Conservation (phyloP, 2,113 vertebrate species). For the Hippocampus guttulatus region DNA sequence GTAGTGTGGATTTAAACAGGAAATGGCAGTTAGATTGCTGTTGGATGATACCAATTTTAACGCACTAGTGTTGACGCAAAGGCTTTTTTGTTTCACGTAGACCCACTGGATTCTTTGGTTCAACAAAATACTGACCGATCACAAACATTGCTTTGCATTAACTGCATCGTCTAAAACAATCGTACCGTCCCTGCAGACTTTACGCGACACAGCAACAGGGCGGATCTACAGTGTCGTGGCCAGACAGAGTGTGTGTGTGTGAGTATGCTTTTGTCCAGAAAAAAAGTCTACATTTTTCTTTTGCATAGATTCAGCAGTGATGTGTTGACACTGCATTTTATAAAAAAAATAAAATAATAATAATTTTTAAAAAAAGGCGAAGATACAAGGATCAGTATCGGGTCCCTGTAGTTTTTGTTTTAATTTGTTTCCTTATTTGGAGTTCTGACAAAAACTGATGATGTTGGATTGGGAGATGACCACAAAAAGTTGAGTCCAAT, state of each 20-base stretch:
- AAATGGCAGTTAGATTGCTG: slow-evolving; percentile 7
- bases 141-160: slow-evolving; percentile 50
- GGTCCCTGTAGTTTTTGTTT: neutral
- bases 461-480: neutral
- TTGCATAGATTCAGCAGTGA: neutral
- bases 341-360: neutral
- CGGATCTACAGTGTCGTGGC: no score
- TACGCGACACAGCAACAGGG: neutral
- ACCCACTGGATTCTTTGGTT: slow-evolving; percentile 40
- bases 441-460: neutral
- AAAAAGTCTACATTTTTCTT: neutral
- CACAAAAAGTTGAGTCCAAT: neutral
- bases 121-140: slow-evolving; percentile 56
- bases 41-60: slow-evolving; percentile 26
- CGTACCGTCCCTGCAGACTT: no score
- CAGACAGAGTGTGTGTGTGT: no score
- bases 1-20: slow-evolving; percentile 54
- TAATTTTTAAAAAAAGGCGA: neutral
- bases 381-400: neutral
- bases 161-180: neutral
- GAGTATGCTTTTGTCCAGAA: no score
- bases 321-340: neutral
- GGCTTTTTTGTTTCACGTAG: slow-evolving; percentile 13
- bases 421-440: neutral
- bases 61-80: slow-evolving; percentile 42